These are phyloP conservation scores for Triops longicaudatus DNA, from an alignment of 1,140 invertebrate genomes.

Conservation along the genomic window DNA sequence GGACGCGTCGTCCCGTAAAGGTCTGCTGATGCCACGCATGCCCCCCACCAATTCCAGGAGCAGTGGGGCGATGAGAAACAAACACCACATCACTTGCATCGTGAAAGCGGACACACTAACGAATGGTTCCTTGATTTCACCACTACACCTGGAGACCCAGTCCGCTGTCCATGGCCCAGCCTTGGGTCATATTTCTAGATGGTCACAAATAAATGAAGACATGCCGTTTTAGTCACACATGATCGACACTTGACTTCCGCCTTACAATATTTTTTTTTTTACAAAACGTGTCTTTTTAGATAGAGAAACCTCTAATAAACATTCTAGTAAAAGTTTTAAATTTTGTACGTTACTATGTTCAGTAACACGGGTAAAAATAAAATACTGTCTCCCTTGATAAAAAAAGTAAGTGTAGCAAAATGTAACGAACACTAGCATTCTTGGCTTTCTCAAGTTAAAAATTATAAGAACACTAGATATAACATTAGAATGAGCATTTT, in stretches of 20 bases:
- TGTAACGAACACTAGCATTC: too few relatives aligned
- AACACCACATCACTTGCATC: slow-evolving; percentile 23
- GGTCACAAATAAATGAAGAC: background rate
- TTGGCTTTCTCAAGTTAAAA: too few relatives aligned
- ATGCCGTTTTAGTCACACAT: background rate
- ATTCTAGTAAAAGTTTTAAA: too few relatives aligned
- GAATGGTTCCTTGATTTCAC: slow-evolving; percentile 2
- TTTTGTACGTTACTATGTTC: too few relatives aligned
- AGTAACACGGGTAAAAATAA: too few relatives aligned
- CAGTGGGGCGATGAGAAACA: slow-evolving; percentile 26
- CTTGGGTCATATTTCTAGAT: background rate
- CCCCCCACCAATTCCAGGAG: slow-evolving; percentile 27
- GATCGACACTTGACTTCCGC: background rate
- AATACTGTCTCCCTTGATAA: too few relatives aligned
- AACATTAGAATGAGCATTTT: too few relatives aligned
- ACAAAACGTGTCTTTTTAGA: too few relatives aligned
- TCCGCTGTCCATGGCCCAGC: background rate
- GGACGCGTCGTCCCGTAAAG: slow-evolving; percentile 22
- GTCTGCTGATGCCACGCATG: slow-evolving; percentile 8
- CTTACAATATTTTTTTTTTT: too few relatives aligned
- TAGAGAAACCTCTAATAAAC: too few relatives aligned
- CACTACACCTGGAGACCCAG: slow-evolving; percentile 1
- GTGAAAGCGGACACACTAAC: slow-evolving; percentile 9
- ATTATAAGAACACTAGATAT: too few relatives aligned
- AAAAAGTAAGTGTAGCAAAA: too few relatives aligned